Base-by-base conservation (phyloP, 2,797 vertebrate genomes). In the Pseudopleuronectes americanus region DNA sequence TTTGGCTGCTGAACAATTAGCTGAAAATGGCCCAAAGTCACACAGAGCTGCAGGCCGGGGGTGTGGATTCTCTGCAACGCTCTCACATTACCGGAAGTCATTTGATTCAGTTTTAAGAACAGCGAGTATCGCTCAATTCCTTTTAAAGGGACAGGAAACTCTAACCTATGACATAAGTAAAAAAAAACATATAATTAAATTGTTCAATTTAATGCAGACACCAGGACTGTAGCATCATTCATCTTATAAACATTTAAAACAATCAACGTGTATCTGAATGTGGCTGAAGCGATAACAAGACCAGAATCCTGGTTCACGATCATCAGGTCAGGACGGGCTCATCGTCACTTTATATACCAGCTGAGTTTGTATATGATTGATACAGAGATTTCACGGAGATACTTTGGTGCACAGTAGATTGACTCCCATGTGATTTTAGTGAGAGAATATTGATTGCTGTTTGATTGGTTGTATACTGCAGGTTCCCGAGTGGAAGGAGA, bases 11-110 rank as follows among this genome's bases (percentile, higher is more conserved):
- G 67, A 77, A 60, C 81, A 79, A 45, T 45, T 80, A 81, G 77
- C 57, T 56, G 60, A 48, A 85, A 80, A 74, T 79, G 71, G 75
- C 76, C 79, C 65, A 78, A 67, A 68, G 62, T 59, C 83, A 77
- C 64, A 54, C 62, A 6, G 53, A 71, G 79, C 83, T 77, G 84
- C 59, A 14, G 73, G n/a, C 61, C 60, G 57, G 57, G 28, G 54
- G 64, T 71, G 79, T 51, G 38, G 63, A 74, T 62, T 70, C 68
- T 66, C 71, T 75, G 71, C 74, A 71, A 58, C 58, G 49, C 41
- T 69, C 77, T 77, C 31, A 33, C 68, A 26, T 77, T 76, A 71
- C 60, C 64, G 68, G 61, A 81, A 73, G 71, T 71, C 51, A 21
- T 74, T 63, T 54, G 64, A 64, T 76, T 78, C 38, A 53, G 0